These are phyloP conservation scores for Sebastes dallii DNA, from an alignment of 2,797 vertebrate species.

Conservation along the genomic window DNA sequence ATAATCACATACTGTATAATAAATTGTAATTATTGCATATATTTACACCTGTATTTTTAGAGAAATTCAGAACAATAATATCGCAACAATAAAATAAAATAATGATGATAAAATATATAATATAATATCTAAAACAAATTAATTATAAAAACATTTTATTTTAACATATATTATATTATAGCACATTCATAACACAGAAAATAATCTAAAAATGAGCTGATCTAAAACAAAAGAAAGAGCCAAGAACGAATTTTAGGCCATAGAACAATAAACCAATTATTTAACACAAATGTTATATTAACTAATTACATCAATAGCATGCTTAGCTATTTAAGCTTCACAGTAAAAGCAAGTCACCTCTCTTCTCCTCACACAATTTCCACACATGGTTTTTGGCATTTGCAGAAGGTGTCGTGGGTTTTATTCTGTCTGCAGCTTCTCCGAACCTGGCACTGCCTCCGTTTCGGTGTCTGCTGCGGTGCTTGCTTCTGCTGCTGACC, in stretches of 20 bases:
- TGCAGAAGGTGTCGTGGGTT: not conserved
- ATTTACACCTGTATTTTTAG: not conserved
- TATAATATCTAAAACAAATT: too few relatives aligned
- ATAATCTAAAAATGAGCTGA: not conserved
- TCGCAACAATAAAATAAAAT: too few relatives aligned
- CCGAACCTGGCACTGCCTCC: not conserved
- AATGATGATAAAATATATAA: too few relatives aligned
- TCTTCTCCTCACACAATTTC: too few relatives aligned
- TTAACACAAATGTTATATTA: too few relatives aligned
- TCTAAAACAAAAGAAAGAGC: not conserved
- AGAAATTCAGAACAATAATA: not conserved
- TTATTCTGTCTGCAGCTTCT: not conserved
- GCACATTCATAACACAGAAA: not conserved
- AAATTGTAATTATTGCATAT: not conserved
- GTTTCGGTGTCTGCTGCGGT: not conserved
- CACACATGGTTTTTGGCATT: not conserved
- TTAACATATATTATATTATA: not conserved
- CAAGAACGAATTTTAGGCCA: not conserved
- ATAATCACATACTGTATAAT: not conserved
- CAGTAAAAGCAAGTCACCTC: too few relatives aligned
- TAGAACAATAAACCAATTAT: too few relatives aligned
- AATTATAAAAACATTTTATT: not conserved
- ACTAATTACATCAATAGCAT: too few relatives aligned
- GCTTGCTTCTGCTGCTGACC: too few relatives aligned
- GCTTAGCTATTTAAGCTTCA: too few relatives aligned